These are phyloP conservation scores for Anthoscopus minutus DNA, from an alignment of 2,113 vertebrate genomes.

Conservation along the genomic window DNA sequence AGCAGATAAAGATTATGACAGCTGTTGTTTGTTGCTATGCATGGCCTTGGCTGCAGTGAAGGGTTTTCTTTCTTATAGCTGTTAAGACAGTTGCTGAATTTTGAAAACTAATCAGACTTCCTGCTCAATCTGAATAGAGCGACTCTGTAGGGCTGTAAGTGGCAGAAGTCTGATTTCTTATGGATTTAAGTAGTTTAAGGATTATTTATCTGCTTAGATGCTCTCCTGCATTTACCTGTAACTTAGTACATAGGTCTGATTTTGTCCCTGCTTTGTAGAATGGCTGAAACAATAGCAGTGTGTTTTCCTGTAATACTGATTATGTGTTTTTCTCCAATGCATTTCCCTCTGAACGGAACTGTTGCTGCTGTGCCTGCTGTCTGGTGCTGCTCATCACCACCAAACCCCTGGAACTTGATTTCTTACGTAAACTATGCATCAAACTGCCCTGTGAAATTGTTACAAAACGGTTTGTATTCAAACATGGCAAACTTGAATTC, in stretches of 20 bases:
- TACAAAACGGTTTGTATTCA: slow-evolving; percentile 80
- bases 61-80: background rate
- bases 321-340: slow-evolving; percentile 87
- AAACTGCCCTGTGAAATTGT: slow-evolving; percentile 75
- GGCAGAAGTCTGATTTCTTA: background rate
- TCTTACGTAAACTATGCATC: slow-evolving; percentile 70
- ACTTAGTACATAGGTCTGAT: background rate
- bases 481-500: slow-evolving; percentile 59
- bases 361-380: slow-evolving; percentile 81
- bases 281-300: background rate
- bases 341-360: slow-evolving; percentile 84
- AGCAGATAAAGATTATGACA: background rate
- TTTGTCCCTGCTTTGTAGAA: background rate
- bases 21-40: background rate
- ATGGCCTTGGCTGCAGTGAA: background rate
- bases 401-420: slow-evolving; percentile 73
- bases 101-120: background rate
- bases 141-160: background rate
- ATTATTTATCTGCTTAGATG: background rate
- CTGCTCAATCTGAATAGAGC: background rate
- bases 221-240: background rate
- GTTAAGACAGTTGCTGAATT: background rate
- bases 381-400: slow-evolving; percentile 76
- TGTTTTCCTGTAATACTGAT: slow-evolving; percentile 93
- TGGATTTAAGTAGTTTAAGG: background rate